These are phyloP conservation scores for Mythimna loreyi DNA, from an alignment of 2,888 invertebrate genomes.

Conservation along the genomic window DNA sequence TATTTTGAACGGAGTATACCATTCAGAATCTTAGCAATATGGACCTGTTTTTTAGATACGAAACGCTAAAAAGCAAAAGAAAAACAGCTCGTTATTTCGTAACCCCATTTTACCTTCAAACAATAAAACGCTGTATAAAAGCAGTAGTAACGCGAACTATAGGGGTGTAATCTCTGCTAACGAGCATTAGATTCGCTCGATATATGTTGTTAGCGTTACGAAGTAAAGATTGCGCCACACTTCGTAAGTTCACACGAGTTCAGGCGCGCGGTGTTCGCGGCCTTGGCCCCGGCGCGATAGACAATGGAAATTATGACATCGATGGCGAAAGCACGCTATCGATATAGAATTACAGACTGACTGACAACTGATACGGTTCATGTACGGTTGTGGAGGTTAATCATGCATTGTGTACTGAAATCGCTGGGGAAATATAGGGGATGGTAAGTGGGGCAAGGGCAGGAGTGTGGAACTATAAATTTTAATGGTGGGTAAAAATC, in stretches of 20 bases:
- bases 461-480: not conserved
- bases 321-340: slow-evolving; percentile 68
- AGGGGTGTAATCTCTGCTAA: slow-evolving; percentile 63
- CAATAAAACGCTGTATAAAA: slow-evolving; percentile 43
- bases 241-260: slow-evolving; percentile 71
- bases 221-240: slow-evolving; percentile 58
- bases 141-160: slow-evolving; percentile 42
- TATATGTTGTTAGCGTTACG: slow-evolving; percentile 37
- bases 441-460: slow-evolving; percentile 13
- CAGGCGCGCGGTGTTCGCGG: slow-evolving; percentile 75
- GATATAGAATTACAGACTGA: slow-evolving; percentile 26
- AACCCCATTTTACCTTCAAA: slow-evolving; percentile 17
- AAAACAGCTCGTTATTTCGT: slow-evolving; percentile 22
- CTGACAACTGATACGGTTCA: slow-evolving; percentile 38
- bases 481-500: too few species aligned
- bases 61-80: not conserved
- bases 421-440: not conserved
- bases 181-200: slow-evolving; percentile 55
- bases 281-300: slow-evolving; percentile 82
- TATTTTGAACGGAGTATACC: too few species aligned
- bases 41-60: too few species aligned
- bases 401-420: slow-evolving; percentile 2
- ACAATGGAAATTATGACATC: slow-evolving; percentile 81
- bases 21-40: too few species aligned
- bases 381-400: slow-evolving; percentile 36